Evolutionary conservation across 1,140 invertebrate genomes (phyloP), one percentile per base, ranked within the genome.

Genomic region (Coboldia fuscipes): DNA sequence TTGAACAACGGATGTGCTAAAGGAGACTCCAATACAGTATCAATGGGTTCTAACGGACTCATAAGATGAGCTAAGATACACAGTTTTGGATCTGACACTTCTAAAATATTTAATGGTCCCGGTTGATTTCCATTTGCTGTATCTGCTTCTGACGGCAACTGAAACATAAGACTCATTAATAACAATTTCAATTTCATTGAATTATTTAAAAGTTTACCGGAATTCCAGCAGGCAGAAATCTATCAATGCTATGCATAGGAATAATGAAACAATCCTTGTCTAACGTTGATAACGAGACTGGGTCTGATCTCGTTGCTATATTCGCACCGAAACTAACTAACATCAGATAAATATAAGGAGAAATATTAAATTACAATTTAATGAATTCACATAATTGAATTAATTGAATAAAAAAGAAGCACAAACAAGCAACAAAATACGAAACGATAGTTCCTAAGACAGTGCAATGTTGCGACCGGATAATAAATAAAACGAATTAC

Each of bases 211-310:
- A 31, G 2, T 32, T 62, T 63, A 85, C 81, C 47, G 79, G 78
- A 34, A 86, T 76, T 45, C 80, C 82, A 34, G 77, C 80, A 39
- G 81, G 81, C 43, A 85, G 63, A 58, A 85, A 85, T 38, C 80
- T 63, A 54, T 81, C 76, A 38, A 85, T 61, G 46, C 77, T 79
- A 37, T 82, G 77, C 9, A 84, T 70, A 9, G 82, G 81, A 56
- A 86, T 85, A 48, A 86, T 84, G 56, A 86, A 85, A 55, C 80
- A 86, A 57, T 86, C 82, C 47, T 74, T 63, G 51, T 84, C 76
- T 37, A 84, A 56, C 0, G 73, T 78, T 14, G 77, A 71, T 42
- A 84, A 60, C 2, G 73, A 75, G 30, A 75, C 68, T 14, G 75
- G 71, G 44, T 75, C 70, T 2, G 68, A 58, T 46, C 68, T 46